phyloP scores from a whole-genome alignment of 2,113 vertebrate genomes.

The Phasianus colchicus region DNA sequence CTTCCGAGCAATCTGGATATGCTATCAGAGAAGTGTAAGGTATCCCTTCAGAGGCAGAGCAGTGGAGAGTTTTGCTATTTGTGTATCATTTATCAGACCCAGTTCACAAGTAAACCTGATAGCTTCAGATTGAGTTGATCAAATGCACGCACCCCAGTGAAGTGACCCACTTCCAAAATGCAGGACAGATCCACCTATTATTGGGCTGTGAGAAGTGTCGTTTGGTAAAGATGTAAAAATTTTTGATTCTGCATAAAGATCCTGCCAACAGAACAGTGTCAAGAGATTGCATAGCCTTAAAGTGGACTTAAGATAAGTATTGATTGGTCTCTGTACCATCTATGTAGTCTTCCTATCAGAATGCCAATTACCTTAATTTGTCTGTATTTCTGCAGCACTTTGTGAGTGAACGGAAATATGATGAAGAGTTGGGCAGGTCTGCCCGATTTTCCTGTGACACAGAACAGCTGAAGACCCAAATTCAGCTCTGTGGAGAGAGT shows the following conservation, averaged over 20 bases:
- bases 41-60: not conserved
- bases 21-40: not conserved
- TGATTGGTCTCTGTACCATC: not conserved
- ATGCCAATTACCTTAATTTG: not conserved
- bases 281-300: not conserved
- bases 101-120: not conserved
- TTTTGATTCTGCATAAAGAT: not conserved
- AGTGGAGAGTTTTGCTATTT: not conserved
- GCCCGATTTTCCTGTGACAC: conserved; percentile 83
- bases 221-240: not conserved
- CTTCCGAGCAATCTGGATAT: not conserved
- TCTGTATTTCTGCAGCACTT: conserved; percentile 77
- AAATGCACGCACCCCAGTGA: not conserved
- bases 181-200: not conserved
- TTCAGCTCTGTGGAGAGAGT: conserved; percentile 84
- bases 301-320: not conserved
- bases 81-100: not conserved
- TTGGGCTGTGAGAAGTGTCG: not conserved
- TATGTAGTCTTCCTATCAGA: not conserved
- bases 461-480: conserved; percentile 80
- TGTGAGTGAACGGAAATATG: conserved; percentile 85
- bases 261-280: not conserved
- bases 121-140: not conserved
- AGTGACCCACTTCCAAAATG: not conserved
- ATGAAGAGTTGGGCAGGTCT: conserved; percentile 83